Percentiles rank a stretch among this genome's conserved stretches.
phyloP scores from a whole-genome alignment of 1,140 invertebrate genomes.

The Leptinotarsa undecemlineata region DNA sequence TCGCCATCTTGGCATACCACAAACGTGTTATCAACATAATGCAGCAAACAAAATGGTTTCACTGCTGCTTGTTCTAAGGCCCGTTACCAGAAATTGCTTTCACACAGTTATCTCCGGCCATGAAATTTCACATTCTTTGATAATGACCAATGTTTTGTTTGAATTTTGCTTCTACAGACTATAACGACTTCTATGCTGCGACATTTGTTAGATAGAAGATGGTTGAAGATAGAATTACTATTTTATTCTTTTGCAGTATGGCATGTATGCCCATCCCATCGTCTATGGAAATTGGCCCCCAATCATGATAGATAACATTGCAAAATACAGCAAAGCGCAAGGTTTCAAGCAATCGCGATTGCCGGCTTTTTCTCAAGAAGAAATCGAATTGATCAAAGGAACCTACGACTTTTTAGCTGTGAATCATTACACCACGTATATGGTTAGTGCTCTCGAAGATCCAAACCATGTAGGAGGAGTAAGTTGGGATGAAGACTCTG shows the following conservation, averaged over 20 bases:
- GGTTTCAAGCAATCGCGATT: constrained; percentile 63
- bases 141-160: too few relatives aligned
- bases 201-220: too few relatives aligned
- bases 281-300: constrained; percentile 68
- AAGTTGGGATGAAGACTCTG: constrained; percentile 18
- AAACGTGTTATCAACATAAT: too few relatives aligned
- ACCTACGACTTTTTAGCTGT: constrained; percentile 67
- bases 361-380: constrained; percentile 64
- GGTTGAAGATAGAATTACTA: too few relatives aligned
- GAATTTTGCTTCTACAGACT: too few relatives aligned
- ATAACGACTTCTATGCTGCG: too few relatives aligned
- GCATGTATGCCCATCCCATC: constrained; percentile 67
- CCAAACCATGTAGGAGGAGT: neutral
- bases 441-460: constrained; percentile 16
- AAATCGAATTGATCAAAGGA: constrained; percentile 62
- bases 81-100: too few relatives aligned
- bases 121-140: too few relatives aligned
- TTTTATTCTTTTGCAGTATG: constrained; percentile 57
- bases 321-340: constrained; percentile 61
- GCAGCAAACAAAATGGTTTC: too few relatives aligned
- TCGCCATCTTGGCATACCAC: too few relatives aligned
- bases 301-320: constrained; percentile 63
- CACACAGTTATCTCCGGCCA: too few relatives aligned
- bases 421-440: constrained; percentile 62
- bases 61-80: too few relatives aligned